Conservation (phyloP, 2,888 invertebrate genomes). For the Nymphalis urticae region DNA sequence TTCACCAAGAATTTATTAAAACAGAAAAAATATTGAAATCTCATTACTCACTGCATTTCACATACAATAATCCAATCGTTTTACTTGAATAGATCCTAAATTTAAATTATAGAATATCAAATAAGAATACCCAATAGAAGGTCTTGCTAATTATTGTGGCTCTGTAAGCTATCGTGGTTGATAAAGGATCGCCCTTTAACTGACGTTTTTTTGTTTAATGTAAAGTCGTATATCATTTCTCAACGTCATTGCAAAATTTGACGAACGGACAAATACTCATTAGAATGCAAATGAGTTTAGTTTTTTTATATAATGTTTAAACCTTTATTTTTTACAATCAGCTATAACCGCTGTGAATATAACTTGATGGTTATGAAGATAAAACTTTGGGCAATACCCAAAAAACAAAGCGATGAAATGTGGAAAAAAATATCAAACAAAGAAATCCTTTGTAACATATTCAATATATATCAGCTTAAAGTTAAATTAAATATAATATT, state of each 20-base stretch:
- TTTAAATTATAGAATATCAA: not conserved
- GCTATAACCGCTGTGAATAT: too few relatives aligned
- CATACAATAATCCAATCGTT: not conserved
- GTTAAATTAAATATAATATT: too few relatives aligned
- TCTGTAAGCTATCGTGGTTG: conserved; percentile 1
- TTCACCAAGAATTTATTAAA: too few relatives aligned
- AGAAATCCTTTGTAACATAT: too few relatives aligned
- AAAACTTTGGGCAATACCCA: too few relatives aligned
- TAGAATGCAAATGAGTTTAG: conserved; percentile 18
- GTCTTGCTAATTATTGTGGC: not conserved
- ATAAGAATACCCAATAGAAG: not conserved
- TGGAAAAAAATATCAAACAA: too few relatives aligned
- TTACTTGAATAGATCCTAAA: not conserved
- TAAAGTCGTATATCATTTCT: conserved; percentile 12
- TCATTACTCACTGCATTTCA: not conserved
- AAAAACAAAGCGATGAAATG: too few relatives aligned
- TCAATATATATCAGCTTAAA: too few relatives aligned
- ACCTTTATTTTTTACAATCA: not conserved
- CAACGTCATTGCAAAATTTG: conserved; percentile 20
- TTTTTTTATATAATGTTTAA: conserved; percentile 5
- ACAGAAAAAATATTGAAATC: too few relatives aligned
- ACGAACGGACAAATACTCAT: conserved; percentile 22
- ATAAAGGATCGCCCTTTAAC: not conserved
- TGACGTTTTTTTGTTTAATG: conserved; percentile 6
- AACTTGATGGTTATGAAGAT: too few relatives aligned